These are phyloP conservation scores for Ardeotis arabs DNA, from an alignment of 2,113 vertebrate genomes.

Conservation along the genomic window DNA sequence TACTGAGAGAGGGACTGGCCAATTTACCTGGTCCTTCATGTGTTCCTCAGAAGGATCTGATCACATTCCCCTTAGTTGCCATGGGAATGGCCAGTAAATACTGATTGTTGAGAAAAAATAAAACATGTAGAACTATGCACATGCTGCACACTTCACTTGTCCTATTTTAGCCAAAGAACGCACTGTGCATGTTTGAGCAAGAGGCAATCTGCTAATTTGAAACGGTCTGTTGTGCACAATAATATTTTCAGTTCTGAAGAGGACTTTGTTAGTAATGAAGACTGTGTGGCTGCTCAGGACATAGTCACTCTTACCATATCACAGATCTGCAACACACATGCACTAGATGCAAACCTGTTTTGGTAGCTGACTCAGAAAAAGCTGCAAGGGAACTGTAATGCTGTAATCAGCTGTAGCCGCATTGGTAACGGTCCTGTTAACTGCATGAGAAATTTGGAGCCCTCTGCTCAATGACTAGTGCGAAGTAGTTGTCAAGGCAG, in stretches of 20 bases:
- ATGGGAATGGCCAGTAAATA: background rate
- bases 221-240: background rate
- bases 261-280: background rate
- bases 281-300: background rate
- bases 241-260: background rate
- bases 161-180: background rate
- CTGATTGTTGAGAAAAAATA: background rate
- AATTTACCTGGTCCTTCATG: background rate
- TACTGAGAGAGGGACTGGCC: background rate
- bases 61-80: background rate
- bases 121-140: background rate
- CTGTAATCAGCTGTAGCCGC: background rate
- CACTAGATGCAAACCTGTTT: background rate
- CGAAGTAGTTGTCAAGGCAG: conserved; percentile 9
- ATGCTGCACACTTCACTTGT: background rate
- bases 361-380: background rate
- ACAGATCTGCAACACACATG: background rate
- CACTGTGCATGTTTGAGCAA: background rate
- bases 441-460: background rate
- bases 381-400: background rate
- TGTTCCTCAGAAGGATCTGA: background rate
- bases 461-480: background rate
- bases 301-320: background rate
- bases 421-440: background rate
- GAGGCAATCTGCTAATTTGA: background rate